Base-by-base conservation (phyloP, 2,113 vertebrate species). In the Glaucomys volans region DNA sequence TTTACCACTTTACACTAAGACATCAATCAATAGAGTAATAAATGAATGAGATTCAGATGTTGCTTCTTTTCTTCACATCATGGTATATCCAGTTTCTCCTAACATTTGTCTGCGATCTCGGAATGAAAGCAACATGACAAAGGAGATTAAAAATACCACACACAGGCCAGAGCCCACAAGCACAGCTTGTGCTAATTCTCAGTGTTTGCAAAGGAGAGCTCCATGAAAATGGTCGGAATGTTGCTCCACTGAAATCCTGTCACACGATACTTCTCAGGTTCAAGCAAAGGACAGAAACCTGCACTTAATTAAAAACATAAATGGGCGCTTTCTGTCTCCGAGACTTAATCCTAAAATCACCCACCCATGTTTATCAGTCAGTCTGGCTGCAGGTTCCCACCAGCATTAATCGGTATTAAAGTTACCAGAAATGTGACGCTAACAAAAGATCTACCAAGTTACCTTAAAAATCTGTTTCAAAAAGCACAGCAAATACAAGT, bases 281-380 rank as follows among this genome's bases (percentile, higher is more conserved):
- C 94, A 97, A 66, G 72, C 59, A 94, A 90, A 96, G 97, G 96
- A 75, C 85, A 97, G 83, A 95, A 91, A 77, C 30, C 77, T 93
- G 93, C 11, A 89, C 85, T 96, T 97, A 94, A 97, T 97, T 96
- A 96, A 94, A 88, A 97, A 86, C 71, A 95, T 86, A 91, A 96
- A 91, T 28, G 47, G 35, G 32, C 83, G 85, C 82, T 89, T 92
- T 95, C 69, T 95, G 87, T 97, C 71, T 79, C 77, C 42, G 81
- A 97, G 82, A 96, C 87, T 96, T 86, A 91, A 95, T 86, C 67
- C 82, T 37, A 16, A 67, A 30, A 81, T 91, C 76, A 88, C 82
- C 82, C 90, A 83, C 20, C 13, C 0, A 22, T 71, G 50, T 67
- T 94, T 90, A 64, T 67, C 47, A 76, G 92, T 83, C 30, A 81